A percentile compares a stretch with the other conserved stretches of the same genome.
phyloP scores from a whole-genome alignment of 2,113 vertebrate species.

The Dendropsophus ebraccatus region DNA sequence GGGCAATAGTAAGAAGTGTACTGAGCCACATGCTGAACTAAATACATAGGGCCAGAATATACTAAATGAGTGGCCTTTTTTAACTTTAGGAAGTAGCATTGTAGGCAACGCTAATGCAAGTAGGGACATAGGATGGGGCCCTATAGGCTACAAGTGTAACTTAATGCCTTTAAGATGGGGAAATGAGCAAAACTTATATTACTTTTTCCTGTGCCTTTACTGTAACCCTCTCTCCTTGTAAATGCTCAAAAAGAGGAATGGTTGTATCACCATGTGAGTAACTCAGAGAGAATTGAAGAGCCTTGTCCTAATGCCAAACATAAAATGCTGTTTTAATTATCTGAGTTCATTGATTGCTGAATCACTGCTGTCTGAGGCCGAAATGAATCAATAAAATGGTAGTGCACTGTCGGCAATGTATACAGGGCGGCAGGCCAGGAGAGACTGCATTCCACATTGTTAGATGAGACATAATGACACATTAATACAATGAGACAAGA shows the following conservation, averaged over 20 bases:
- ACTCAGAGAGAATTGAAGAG: slow-evolving; percentile 2
- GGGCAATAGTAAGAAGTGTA: too few species aligned
- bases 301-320: slow-evolving; percentile 8
- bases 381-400: slow-evolving; percentile 43
- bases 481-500: slow-evolving; percentile 5
- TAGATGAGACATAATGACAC: slow-evolving; percentile 30
- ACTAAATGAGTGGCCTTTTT: too few species aligned
- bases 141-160: too few species aligned
- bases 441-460: neutral
- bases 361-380: slow-evolving; percentile 36
- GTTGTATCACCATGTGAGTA: neutral
- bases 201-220: neutral
- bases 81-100: too few species aligned
- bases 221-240: neutral
- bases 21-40: too few species aligned
- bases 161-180: too few species aligned
- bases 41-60: too few species aligned
- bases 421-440: neutral
- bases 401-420: neutral
- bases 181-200: neutral
- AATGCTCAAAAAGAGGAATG: neutral
- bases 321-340: slow-evolving; percentile 49
- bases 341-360: slow-evolving; percentile 44
- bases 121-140: too few species aligned
- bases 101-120: too few species aligned